A percentile compares a stretch with the other conserved stretches of the same genome.
Evolutionary conservation across 1,140 invertebrate genomes (phyloP).

Genomic region (Euglossa dilemma): DNA sequence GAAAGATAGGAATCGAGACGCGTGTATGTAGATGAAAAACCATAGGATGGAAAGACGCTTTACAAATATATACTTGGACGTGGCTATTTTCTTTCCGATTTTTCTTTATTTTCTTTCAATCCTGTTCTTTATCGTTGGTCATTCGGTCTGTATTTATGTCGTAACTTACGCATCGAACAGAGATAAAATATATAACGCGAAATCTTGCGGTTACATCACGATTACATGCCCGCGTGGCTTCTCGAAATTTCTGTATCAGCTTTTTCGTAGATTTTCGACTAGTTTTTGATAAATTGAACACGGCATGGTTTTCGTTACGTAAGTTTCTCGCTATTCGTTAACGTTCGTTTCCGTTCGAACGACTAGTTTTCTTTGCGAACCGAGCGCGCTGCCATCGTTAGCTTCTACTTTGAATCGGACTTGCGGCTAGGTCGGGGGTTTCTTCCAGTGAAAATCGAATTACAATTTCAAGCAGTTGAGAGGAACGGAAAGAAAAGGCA

Average conservation of each 20-base stretch:
- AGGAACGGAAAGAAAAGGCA: background rate
- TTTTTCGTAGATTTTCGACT: background rate
- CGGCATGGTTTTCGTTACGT: constrained; percentile 37
- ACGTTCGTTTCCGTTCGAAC: constrained; percentile 2
- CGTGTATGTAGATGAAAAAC: background rate
- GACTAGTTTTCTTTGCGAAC: background rate
- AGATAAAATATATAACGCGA: background rate
- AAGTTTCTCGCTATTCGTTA: constrained; percentile 23
- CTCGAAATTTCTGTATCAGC: background rate
- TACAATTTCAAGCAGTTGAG: background rate
- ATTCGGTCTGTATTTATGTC: background rate
- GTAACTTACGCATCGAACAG: background rate
- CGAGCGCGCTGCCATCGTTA: constrained; percentile 14
- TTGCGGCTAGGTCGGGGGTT: background rate
- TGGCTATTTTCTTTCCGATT: background rate
- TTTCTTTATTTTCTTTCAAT: background rate
- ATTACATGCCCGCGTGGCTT: background rate
- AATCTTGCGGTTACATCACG: background rate
- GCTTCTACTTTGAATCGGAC: background rate
- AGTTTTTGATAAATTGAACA: background rate
- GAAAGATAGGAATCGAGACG: background rate
- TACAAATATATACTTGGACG: background rate
- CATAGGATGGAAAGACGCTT: background rate
- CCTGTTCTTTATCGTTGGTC: background rate
- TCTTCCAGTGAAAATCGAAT: background rate